Conservation (phyloP, 1,140 invertebrate genomes). For the Bombus terrestris region DNA sequence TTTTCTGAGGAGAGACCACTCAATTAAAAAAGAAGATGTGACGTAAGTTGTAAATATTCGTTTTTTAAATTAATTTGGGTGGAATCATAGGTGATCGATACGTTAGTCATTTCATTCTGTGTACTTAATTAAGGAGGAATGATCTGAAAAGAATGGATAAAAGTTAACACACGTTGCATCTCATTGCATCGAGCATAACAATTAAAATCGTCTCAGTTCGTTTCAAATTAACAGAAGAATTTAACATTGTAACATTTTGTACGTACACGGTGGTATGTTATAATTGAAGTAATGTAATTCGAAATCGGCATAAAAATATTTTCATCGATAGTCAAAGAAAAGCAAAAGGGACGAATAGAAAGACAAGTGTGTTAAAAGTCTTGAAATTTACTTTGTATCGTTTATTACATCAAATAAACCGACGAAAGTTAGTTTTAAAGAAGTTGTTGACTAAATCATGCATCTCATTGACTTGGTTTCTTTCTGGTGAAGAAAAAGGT, state of each 20-base stretch:
- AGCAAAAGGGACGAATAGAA: background rate
- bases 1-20: background rate
- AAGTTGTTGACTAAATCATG: too few relatives aligned
- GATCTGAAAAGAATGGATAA: background rate
- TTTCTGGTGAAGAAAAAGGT: too few relatives aligned
- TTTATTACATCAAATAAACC: too few relatives aligned
- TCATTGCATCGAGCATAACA: too few relatives aligned
- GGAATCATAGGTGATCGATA: background rate
- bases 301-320: background rate
- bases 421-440: too few relatives aligned
- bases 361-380: background rate
- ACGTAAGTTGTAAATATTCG: background rate
- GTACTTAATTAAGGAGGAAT: background rate
- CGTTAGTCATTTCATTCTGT: background rate
- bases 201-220: background rate
- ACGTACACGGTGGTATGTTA: too few relatives aligned
- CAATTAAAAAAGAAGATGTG: background rate
- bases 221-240: background rate
- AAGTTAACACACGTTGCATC: background rate
- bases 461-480: too few relatives aligned
- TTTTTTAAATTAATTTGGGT: background rate
- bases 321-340: background rate
- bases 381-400: too few relatives aligned
- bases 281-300: too few relatives aligned
- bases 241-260: background rate